Percentiles rank a stretch among this genome's conserved stretches.
Conservation (phyloP, 2,113 vertebrate genomes). For the Psilopsiagon aymara region DNA sequence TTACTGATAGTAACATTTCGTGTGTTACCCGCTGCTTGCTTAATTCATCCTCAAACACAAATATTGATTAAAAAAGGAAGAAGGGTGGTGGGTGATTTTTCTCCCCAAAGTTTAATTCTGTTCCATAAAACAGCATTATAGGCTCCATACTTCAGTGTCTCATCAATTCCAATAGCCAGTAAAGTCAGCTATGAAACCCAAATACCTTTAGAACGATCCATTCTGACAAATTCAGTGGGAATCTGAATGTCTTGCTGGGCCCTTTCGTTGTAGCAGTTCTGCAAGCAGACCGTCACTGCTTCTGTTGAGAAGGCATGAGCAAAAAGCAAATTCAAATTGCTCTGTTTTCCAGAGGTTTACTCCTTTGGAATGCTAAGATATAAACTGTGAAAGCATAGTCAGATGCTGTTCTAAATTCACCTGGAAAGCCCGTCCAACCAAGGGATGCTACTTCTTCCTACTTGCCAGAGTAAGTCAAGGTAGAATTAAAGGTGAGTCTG, state of each 20-base stretch:
- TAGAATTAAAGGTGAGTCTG: neutral
- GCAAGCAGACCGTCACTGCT: neutral
- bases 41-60: neutral
- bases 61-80: neutral
- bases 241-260: neutral
- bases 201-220: neutral
- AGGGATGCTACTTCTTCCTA: neutral
- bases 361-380: slow-evolving; percentile 13
- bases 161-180: neutral
- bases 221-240: neutral
- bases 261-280: neutral
- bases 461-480: neutral
- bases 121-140: neutral
- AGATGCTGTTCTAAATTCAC: neutral
- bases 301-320: neutral
- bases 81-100: neutral
- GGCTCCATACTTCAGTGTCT: neutral
- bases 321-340: neutral
- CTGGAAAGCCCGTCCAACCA: neutral
- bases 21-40: neutral
- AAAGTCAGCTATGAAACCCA: neutral
- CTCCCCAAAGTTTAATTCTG: neutral
- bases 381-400: neutral
- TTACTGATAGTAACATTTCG: neutral
- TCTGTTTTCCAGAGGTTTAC: neutral